Evolutionary conservation across 2,888 invertebrate species (phyloP), one percentile per base, ranked within the genome.

Genomic region (Galerucella pusilla): DNA sequence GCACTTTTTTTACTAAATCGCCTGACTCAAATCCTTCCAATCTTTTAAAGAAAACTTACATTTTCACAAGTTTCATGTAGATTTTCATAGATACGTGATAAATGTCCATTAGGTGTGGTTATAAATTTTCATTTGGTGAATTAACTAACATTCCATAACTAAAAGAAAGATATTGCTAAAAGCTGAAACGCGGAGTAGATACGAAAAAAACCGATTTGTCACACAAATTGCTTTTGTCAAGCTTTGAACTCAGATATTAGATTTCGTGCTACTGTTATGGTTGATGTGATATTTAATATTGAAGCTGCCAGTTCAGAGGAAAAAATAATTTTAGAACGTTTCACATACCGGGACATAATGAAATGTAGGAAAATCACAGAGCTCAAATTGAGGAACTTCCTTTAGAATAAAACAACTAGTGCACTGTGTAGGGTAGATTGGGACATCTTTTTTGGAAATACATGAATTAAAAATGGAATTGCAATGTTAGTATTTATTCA

Each of bases 211-310:
- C 20, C 16, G 10, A 49, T 66, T 10, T 25, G 25, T 66, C 49
- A 52, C 25, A 49, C 49, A 66, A 66, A 66, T 49, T 66, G 66
- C 20, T 52, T 52, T 66, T 28, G 66, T 49, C 66, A 25, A 52
- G 49, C 66, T n/a, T 25, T 49, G 49, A 66, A 52, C 66, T 49
- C 14, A 2, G 66, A 49, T 52, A 66, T 66, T 49, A 25, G 66
- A 52, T 66, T 46, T 52, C 49, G 46, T 28, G 14, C 10, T 52
- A 12, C 3, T 2, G 49, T 66, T 25, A 66, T 11, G 25, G 45
- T 25, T 49, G 28, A 25, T 66, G 66, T 49, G 66, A 25, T 52
- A 66, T 66, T 52, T n/a, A 65, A 63, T 63, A 35, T 63, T 28
- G n/a, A 65, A 65, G n/a, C 46, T 45, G 46, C 20, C 45, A 42